These are phyloP conservation scores for Hirtodrosophila cameraria DNA, from an alignment of 2,888 invertebrate genomes.

Conservation along the genomic window DNA sequence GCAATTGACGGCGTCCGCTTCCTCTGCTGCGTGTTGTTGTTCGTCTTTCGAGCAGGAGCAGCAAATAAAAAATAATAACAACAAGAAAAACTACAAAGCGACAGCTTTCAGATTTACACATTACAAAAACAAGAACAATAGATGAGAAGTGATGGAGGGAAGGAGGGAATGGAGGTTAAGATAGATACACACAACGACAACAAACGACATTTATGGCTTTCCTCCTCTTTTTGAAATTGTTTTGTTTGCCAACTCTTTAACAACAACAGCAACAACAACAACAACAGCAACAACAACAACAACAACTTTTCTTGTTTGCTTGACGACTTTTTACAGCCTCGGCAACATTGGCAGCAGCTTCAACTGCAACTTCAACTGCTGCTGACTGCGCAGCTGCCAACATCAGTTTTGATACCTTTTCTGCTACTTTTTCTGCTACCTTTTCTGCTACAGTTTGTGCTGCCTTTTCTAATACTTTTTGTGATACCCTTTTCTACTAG, in stretches of 20 bases:
- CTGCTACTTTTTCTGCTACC: slow-evolving; percentile 1
- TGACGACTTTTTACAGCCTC: slow-evolving; percentile 18
- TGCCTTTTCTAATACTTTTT: not conserved
- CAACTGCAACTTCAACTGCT: slow-evolving; percentile 5
- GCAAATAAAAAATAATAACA: slow-evolving; percentile 41
- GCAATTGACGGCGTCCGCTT: slow-evolving; percentile 38
- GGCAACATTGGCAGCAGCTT: slow-evolving; percentile 38
- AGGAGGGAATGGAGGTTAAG: too few relatives aligned
- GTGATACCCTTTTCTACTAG: not conserved
- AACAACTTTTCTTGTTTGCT: slow-evolving; percentile 45
- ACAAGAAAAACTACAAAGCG: slow-evolving; percentile 38
- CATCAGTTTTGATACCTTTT: not conserved
- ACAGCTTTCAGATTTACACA: slow-evolving; percentile 41
- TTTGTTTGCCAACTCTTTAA: slow-evolving; percentile 59
- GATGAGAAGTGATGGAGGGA: slow-evolving; percentile 12
- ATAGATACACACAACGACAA: slow-evolving; percentile 46
- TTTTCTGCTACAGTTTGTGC: slow-evolving; percentile 6
- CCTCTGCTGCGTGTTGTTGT: slow-evolving; percentile 34
- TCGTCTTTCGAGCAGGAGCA: slow-evolving; percentile 30
- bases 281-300: slow-evolving; percentile 9
- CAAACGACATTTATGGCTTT: slow-evolving; percentile 39
- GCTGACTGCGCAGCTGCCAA: slow-evolving; percentile 49
- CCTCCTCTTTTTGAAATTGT: slow-evolving; percentile 23
- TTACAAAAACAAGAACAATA: slow-evolving; percentile 46
- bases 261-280: slow-evolving; percentile 27